These are phyloP conservation scores for Cremastinae sp. DNA, from an alignment of 2,888 invertebrate genomes.

Conservation along the genomic window DNA sequence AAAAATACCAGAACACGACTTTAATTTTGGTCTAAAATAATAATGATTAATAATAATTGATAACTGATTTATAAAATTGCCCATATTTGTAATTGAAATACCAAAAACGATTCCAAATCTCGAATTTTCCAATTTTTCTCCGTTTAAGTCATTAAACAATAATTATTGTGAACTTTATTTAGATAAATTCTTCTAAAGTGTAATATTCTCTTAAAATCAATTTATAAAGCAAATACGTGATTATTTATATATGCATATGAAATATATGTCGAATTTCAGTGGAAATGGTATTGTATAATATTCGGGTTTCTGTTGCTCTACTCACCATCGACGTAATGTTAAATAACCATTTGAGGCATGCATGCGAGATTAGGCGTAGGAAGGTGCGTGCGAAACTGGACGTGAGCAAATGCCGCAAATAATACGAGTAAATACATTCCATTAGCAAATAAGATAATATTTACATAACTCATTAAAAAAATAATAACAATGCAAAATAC, in stretches of 20 bases:
- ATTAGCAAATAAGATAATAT: conserved; percentile 19
- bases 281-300: not conserved
- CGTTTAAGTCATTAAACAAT: too few species aligned
- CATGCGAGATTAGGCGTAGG: conserved; percentile 69
- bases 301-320: conserved; percentile 46
- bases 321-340: conserved; percentile 74
- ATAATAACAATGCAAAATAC: conserved; percentile 7
- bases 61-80: too few species aligned
- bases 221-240: not conserved
- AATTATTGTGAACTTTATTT: too few species aligned
- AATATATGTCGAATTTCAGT: too few species aligned
- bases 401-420: conserved; percentile 59
- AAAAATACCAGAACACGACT: too few species aligned
- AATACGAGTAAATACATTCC: conserved; percentile 34
- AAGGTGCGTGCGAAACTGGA: conserved; percentile 63
- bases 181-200: too few species aligned
- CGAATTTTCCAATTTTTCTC: too few species aligned
- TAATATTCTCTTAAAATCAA: not conserved
- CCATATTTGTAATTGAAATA: too few species aligned
- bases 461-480: conserved; percentile 13
- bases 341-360: conserved; percentile 64
- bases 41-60: too few species aligned
- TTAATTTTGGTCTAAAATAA: too few species aligned
- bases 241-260: not conserved
- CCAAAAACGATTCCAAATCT: too few species aligned